A percentile compares a stretch with the other conserved stretches of the same genome.
phyloP scores from a whole-genome alignment of 92 coral and sea anemone species.

The Porites cylindrica region DNA sequence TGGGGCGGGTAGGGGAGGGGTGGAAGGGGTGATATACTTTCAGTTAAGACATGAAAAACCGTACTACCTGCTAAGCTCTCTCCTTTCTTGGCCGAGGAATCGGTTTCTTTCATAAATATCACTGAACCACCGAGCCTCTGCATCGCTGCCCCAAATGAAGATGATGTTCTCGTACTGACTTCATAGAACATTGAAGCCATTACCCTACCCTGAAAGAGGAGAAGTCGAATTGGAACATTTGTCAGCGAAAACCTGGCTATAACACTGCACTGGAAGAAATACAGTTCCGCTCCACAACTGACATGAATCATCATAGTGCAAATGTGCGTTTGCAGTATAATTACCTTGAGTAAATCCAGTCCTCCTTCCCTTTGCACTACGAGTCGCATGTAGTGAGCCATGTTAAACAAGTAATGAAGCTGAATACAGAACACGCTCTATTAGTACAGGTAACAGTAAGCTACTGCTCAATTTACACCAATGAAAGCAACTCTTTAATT shows the following conservation, averaged over 20 bases:
- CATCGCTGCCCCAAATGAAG: conserved; percentile 97
- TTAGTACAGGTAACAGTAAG: neutral
- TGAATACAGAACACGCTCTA: conserved; percentile 30
- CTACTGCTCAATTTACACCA: neutral
- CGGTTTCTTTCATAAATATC: conserved; percentile 83
- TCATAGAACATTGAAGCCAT: conserved; percentile 97
- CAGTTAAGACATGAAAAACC: neutral
- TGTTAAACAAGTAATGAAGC: conserved; percentile 94
- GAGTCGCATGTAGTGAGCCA: conserved; percentile 92
- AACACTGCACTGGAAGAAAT: no score
- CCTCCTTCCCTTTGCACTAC: conserved; percentile 89
- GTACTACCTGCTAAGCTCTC: conserved; percentile 88
- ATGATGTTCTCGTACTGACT: conserved; percentile 94
- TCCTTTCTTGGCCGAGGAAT: conserved; percentile 97
- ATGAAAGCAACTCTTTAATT: no score
- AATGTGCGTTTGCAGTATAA: neutral
- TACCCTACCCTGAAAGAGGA: conserved; percentile 84
- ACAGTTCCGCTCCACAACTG: no score
- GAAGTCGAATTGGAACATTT: neutral
- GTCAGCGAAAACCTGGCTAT: no score
- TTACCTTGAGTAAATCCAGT: conserved; percentile 80
- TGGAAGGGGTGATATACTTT: no score
- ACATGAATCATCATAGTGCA: neutral
- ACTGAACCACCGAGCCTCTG: conserved; percentile 98
- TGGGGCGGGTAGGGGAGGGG: no score